A percentile compares a stretch with the other conserved stretches of the same genome.
Evolutionary conservation across 2,888 invertebrate genomes (phyloP).

Genomic region (Archips xylosteana): DNA sequence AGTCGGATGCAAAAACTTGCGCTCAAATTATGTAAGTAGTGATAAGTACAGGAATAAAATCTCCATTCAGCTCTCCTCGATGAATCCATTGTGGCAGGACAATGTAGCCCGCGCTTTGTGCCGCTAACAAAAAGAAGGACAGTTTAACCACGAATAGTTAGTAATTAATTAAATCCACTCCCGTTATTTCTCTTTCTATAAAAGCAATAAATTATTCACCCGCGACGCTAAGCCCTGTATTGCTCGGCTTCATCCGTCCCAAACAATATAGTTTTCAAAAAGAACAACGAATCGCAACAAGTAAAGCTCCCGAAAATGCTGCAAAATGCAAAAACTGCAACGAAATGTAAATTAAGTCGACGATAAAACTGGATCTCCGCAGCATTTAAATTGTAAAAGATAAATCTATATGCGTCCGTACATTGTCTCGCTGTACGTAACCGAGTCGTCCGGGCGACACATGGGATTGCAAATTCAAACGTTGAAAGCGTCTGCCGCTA

Average conservation of each 20-base stretch:
- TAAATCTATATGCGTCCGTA: slow-evolving; percentile 22
- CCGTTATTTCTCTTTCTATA: slow-evolving; percentile 21
- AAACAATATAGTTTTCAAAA: slow-evolving; percentile 15
- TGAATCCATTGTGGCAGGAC: slow-evolving; percentile 38
- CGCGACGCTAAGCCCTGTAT: slow-evolving; percentile 10
- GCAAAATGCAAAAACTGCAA: slow-evolving; percentile 35
- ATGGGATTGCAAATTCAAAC: slow-evolving; percentile 33
- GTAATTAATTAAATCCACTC: slow-evolving; percentile 36
- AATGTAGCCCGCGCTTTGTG: slow-evolving; percentile 33
- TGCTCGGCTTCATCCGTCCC: slow-evolving; percentile 14
- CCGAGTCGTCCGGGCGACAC: slow-evolving; percentile 11
- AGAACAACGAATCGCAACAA: slow-evolving; percentile 30
- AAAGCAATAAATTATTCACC: slow-evolving; percentile 14
- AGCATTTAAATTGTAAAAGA: slow-evolving; percentile 41
- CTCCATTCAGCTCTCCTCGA: slow-evolving; percentile 36
- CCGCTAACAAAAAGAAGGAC: slow-evolving; percentile 34
- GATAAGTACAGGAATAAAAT: slow-evolving; percentile 41
- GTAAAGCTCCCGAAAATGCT: slow-evolving; percentile 20
- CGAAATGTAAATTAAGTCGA: slow-evolving; percentile 42
- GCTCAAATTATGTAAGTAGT: slow-evolving; percentile 41
- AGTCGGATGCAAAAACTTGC: slow-evolving; percentile 39
- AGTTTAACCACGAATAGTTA: slow-evolving; percentile 35
- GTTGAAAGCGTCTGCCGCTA: slow-evolving; percentile 37
- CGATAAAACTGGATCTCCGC: slow-evolving; percentile 39
- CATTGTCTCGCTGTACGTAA: not conserved